Evolutionary conservation across 2,888 invertebrate species (phyloP).

Genomic region (Epicampocera succincta): DNA sequence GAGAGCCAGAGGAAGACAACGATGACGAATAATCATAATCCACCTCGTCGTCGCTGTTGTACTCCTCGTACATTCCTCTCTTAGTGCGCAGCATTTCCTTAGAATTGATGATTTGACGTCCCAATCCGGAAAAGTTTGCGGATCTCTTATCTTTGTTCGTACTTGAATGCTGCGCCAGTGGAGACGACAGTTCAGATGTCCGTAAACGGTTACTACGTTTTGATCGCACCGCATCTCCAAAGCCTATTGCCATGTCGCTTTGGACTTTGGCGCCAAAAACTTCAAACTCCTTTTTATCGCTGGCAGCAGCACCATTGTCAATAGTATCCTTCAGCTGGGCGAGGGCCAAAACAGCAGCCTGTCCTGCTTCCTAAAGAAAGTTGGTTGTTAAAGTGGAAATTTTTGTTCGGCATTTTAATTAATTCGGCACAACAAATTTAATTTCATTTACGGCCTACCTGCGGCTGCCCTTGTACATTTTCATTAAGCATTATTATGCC

Average conservation of each 20-base stretch:
- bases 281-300: conserved; percentile 72
- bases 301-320: conserved; percentile 71
- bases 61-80: background rate
- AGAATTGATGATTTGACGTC: background rate
- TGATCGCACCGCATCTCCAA: conserved; percentile 73
- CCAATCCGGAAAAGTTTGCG: background rate
- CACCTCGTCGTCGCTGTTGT: background rate
- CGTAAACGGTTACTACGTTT: conserved; percentile 9
- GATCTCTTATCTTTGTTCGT: background rate
- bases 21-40: conserved; percentile 8
- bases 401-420: no score
- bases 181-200: no score
- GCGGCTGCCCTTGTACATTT: conserved; percentile 17
- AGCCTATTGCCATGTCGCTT: conserved; percentile 70
- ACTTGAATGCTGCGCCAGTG: background rate
- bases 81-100: conserved; percentile 14
- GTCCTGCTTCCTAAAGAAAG: conserved; percentile 71
- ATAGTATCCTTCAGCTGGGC: conserved; percentile 72
- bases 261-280: conserved; percentile 71
- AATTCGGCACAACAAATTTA: no score
- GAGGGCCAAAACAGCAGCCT: conserved; percentile 70
- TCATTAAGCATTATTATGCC: conserved; percentile 11
- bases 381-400: background rate
- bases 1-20: background rate
- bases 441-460: conserved; percentile 1